phyloP scores from a whole-genome alignment of 2,113 vertebrate species.

The Terrapene triunguis region DNA sequence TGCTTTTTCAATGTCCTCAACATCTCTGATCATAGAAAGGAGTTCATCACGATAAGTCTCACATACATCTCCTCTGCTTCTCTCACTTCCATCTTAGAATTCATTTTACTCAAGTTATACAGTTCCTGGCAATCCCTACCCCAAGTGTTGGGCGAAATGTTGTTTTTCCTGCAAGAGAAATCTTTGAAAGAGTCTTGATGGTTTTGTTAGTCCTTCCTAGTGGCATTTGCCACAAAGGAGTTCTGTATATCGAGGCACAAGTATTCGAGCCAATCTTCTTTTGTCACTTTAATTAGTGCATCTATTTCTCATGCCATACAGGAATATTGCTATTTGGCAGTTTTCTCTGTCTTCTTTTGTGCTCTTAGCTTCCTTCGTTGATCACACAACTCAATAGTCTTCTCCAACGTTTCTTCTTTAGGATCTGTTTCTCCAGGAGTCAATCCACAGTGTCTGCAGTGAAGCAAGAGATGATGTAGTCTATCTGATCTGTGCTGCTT shows the following conservation, averaged over 20 bases:
- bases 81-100: background rate
- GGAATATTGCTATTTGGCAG: background rate
- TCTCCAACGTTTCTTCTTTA: background rate
- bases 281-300: background rate
- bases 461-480: background rate
- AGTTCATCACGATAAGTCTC: background rate
- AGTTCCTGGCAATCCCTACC: background rate
- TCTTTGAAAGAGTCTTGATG: background rate
- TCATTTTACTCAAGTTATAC: background rate
- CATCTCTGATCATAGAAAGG: background rate
- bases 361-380: background rate
- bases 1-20: background rate
- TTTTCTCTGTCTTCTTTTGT: background rate
- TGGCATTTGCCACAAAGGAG: background rate
- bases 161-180: background rate
- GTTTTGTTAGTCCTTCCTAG: background rate
- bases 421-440: background rate
- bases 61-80: background rate
- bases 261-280: background rate
- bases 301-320: background rate
- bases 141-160: background rate
- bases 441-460: background rate
- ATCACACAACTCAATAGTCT: background rate
- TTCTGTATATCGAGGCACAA: background rate
- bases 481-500: background rate